These are phyloP conservation scores for Melitaea cinxia DNA, from an alignment of 1,140 invertebrate species.

Conservation along the genomic window DNA sequence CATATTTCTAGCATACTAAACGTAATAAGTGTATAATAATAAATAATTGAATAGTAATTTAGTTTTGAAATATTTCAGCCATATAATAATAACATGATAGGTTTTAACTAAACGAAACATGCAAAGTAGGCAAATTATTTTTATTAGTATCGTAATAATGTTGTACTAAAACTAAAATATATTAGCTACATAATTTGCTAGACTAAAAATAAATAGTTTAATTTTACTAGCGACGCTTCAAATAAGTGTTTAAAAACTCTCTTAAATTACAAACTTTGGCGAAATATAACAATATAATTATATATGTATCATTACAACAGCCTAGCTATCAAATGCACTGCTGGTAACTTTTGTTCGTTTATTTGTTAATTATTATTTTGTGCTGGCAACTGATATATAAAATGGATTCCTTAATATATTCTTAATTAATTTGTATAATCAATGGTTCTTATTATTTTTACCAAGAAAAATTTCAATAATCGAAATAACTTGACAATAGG, in stretches of 20 bases:
- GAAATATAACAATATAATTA: conserved; percentile 74
- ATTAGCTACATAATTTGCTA: conserved; percentile 61
- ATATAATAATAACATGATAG: conserved; percentile 76
- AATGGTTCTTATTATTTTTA: neutral
- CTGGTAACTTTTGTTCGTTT: conserved; percentile 32
- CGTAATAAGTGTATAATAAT: conserved; percentile 83
- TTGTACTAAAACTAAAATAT: conserved; percentile 50
- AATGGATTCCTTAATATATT: conserved; percentile 21
- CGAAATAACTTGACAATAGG: neutral
- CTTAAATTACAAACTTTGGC: conserved; percentile 77
- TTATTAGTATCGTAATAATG: conserved; percentile 72
- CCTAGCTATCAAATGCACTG: conserved; percentile 72
- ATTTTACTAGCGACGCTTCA: conserved; percentile 65
- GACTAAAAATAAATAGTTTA: conserved; percentile 39
- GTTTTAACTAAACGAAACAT: conserved; percentile 75
- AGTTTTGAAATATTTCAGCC: conserved; percentile 79
- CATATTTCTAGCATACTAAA: conserved; percentile 83
- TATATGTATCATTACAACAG: conserved; percentile 66
- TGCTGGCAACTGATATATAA: conserved; percentile 22
- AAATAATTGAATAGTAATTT: conserved; percentile 83
- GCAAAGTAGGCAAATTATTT: conserved; percentile 79
- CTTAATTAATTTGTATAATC: neutral
- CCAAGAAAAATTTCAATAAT: neutral
- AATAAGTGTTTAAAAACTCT: conserved; percentile 67
- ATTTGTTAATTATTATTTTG: conserved; percentile 8